phyloP scores from a whole-genome alignment of 2,888 invertebrate species.

The Loripinus fragilis region DNA sequence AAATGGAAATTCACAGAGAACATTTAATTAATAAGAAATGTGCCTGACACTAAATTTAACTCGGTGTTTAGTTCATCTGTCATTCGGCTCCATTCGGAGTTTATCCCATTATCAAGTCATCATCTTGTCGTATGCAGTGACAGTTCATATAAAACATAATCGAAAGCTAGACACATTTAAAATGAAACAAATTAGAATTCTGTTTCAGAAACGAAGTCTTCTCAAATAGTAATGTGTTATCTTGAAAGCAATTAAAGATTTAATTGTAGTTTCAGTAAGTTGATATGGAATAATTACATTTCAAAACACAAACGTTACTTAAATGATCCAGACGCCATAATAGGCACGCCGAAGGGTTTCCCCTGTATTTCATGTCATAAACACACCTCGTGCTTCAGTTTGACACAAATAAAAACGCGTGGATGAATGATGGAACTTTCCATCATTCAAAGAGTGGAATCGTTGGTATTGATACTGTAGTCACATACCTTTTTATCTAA shows the following conservation, averaged over 20 bases:
- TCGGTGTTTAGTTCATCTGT: slow-evolving; percentile 23
- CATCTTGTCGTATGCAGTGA: slow-evolving; percentile 22
- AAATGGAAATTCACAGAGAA: too few relatives aligned
- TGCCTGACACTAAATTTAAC: slow-evolving; percentile 17
- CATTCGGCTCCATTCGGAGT: slow-evolving; percentile 26
- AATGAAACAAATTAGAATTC: slow-evolving; percentile 34
- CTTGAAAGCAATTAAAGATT: slow-evolving; percentile 33
- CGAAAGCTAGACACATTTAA: slow-evolving; percentile 27
- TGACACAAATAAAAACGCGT: too few relatives aligned
- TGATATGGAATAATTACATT: slow-evolving; percentile 25
- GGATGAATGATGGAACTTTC: too few relatives aligned
- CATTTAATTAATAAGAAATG: not conserved
- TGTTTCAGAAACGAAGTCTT: slow-evolving; percentile 28
- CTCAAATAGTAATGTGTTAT: slow-evolving; percentile 29
- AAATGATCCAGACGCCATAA: not conserved
- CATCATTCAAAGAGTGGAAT: too few relatives aligned
- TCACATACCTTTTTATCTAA: too few relatives aligned
- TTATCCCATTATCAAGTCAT: slow-evolving; percentile 23
- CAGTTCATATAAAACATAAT: slow-evolving; percentile 33
- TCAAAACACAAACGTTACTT: not conserved
- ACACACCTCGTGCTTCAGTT: too few relatives aligned
- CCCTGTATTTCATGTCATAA: not conserved
- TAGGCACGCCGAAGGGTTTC: not conserved
- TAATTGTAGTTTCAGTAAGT: slow-evolving; percentile 48
- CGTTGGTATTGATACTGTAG: too few relatives aligned